phyloP scores from a whole-genome alignment of 2,113 vertebrate species.

The Oreochromis niloticus region DNA sequence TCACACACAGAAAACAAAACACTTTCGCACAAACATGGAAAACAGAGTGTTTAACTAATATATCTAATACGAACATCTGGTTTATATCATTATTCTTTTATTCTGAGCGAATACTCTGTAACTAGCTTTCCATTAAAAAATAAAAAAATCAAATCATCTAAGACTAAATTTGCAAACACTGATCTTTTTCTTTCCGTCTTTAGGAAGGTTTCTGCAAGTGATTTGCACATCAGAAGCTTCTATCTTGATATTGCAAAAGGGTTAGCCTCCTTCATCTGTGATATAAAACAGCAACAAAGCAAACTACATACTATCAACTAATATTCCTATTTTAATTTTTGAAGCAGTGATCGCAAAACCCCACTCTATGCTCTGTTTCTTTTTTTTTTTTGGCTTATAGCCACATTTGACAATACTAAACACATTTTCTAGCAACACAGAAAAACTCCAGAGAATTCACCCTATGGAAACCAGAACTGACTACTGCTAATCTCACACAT shows the following conservation, averaged over 20 bases:
- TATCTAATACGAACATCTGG: neutral
- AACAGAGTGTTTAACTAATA: neutral
- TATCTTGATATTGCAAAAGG: neutral
- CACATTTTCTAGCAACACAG: slow-evolving; percentile 3
- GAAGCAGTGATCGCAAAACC: neutral
- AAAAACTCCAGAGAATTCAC: neutral
- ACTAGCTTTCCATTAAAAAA: neutral
- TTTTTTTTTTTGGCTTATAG: neutral
- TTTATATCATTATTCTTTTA: neutral
- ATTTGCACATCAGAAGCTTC: neutral
- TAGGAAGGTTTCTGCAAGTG: neutral
- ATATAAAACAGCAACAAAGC: neutral
- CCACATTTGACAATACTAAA: slow-evolving; percentile 17
- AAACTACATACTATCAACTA: neutral
- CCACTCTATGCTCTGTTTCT: neutral
- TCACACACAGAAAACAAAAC: neutral
- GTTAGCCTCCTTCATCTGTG: neutral
- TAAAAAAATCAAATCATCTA: neutral
- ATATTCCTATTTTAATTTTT: neutral
- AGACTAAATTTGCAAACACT: neutral
- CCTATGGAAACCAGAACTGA: neutral
- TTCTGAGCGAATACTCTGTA: neutral
- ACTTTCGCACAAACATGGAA: neutral
- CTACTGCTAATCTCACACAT: slow-evolving; percentile 22
- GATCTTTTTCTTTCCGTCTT: neutral